Percentiles rank a stretch among this genome's conserved stretches.
Evolutionary conservation across 2,888 invertebrate species (phyloP).

Genomic region (Allophyes oxyacanthae): DNA sequence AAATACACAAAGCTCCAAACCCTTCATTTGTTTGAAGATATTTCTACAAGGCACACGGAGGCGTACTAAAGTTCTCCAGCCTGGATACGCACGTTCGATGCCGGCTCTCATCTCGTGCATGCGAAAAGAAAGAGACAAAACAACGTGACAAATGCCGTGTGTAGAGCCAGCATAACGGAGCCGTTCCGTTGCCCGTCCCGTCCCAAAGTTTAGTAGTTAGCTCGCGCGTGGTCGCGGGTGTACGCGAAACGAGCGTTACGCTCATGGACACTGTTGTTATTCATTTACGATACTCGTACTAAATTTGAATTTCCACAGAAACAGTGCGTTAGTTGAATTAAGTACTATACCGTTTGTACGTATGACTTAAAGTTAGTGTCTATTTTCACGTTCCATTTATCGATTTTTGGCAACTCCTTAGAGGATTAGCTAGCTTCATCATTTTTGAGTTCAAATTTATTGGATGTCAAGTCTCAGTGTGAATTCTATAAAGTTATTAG

Average conservation of each 20-base stretch:
- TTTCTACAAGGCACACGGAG: conserved; percentile 61
- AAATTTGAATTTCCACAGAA: conserved; percentile 67
- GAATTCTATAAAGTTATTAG: conserved; percentile 83
- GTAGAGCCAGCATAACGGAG: conserved; percentile 62
- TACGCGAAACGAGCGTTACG: conserved; percentile 72
- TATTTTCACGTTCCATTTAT: conserved; percentile 57
- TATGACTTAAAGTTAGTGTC: conserved; percentile 60
- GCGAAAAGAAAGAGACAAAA: conserved; percentile 57
- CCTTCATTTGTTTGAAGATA: conserved; percentile 65
- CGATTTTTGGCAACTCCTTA: conserved; percentile 63
- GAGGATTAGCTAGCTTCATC: conserved; percentile 63
- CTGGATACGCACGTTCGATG: conserved; percentile 54
- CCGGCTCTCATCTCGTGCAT: conserved; percentile 55
- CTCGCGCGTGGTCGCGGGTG: conserved; percentile 81
- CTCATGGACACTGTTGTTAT: conserved; percentile 74
- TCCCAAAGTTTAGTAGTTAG: conserved; percentile 75
- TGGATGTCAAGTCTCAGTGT: conserved; percentile 70
- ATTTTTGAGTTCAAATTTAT: conserved; percentile 63
- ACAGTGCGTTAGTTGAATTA: conserved; percentile 67
- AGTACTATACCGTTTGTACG: conserved; percentile 60
- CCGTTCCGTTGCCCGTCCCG: conserved; percentile 68
- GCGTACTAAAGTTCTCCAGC: conserved; percentile 68
- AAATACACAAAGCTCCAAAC: conserved; percentile 79
- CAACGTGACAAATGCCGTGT: conserved; percentile 52
- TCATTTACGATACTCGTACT: conserved; percentile 75